phyloP scores from a whole-genome alignment of 2,888 invertebrate species.

The Hirtodrosophila histrioides region DNA sequence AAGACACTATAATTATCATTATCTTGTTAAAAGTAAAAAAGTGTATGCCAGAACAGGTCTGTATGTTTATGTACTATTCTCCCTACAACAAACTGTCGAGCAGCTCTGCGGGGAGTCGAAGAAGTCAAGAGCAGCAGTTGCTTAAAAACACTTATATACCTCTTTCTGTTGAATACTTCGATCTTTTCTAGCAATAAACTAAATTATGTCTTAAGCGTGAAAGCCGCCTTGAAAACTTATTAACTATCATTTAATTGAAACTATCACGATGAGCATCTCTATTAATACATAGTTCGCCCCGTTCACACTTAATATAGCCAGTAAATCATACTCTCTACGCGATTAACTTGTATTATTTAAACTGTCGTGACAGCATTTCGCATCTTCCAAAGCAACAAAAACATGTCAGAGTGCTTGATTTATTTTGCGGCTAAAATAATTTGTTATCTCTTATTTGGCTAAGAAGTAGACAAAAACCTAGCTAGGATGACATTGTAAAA shows the following conservation, averaged over 20 bases:
- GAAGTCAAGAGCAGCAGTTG: slow-evolving; percentile 26
- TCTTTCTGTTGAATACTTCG: slow-evolving; percentile 36
- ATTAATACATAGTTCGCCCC: not conserved
- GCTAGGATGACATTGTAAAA: slow-evolving; percentile 16
- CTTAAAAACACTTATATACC: slow-evolving; percentile 38
- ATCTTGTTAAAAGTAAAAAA: no score
- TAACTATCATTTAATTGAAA: slow-evolving; percentile 34
- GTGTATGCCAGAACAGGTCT: no score
- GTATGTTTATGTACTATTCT: slow-evolving; percentile 46
- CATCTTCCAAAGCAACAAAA: slow-evolving; percentile 12
- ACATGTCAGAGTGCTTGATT: slow-evolving; percentile 19
- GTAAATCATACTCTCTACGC: slow-evolving; percentile 11
- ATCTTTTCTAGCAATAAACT: slow-evolving; percentile 64
- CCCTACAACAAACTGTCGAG: slow-evolving; percentile 3
- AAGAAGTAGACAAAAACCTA: slow-evolving; percentile 12
- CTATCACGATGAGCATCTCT: not conserved
- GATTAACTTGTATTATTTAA: slow-evolving; percentile 20
- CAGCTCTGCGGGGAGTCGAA: slow-evolving; percentile 5
- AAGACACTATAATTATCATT: no score
- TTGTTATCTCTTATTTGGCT: slow-evolving; percentile 15
- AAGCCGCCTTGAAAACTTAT: slow-evolving; percentile 38
- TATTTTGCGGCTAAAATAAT: slow-evolving; percentile 18
- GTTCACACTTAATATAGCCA: not conserved
- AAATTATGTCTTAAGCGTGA: slow-evolving; percentile 63
- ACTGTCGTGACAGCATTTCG: slow-evolving; percentile 15